These are phyloP conservation scores for Bufo bufo DNA, from an alignment of 2,113 vertebrate species.

Conservation along the genomic window DNA sequence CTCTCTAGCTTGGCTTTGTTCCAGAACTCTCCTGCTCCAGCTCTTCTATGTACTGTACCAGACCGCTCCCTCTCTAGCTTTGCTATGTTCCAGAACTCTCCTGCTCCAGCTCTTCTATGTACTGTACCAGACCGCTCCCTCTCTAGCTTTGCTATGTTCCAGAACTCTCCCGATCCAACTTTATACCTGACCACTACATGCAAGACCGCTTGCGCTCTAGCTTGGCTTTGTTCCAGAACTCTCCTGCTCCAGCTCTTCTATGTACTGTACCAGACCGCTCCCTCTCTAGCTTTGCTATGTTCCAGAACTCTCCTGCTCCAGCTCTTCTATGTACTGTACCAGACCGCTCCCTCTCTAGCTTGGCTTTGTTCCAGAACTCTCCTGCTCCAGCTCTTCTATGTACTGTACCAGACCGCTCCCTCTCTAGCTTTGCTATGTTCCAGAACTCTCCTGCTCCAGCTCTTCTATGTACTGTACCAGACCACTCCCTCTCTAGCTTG, in stretches of 20 bases:
- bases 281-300: too few species aligned
- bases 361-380: neutral
- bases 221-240: too few species aligned
- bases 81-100: too few species aligned
- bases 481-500: neutral
- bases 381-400: neutral
- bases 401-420: neutral
- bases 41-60: too few species aligned
- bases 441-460: neutral
- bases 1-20: too few species aligned
- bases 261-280: too few species aligned
- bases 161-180: neutral
- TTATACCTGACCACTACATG: too few species aligned
- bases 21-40: too few species aligned
- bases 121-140: neutral
- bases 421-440: neutral
- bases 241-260: too few species aligned
- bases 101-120: neutral
- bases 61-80: too few species aligned
- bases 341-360: neutral
- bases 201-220: too few species aligned
- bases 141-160: neutral
- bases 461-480: neutral
- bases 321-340: neutral
- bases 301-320: neutral